Percentiles rank a stretch among this genome's conserved stretches.
Evolutionary conservation across 2,888 invertebrate genomes (phyloP).

Genomic region (Tenodera sinensis): DNA sequence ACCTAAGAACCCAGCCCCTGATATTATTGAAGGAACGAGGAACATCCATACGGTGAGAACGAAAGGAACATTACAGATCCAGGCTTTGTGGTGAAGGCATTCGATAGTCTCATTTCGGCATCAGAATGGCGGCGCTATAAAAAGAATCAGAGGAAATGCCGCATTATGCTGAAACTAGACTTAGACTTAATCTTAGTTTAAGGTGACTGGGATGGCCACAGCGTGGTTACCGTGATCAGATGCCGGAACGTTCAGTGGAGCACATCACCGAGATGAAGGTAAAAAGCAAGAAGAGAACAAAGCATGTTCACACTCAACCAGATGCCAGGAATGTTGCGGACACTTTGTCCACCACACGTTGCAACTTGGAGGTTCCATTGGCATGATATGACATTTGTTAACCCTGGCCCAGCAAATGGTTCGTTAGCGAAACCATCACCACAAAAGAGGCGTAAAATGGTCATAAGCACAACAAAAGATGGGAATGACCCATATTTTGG

Average conservation of each 20-base stretch:
- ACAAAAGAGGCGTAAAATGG: not conserved
- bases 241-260: not conserved
- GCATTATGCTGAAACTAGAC: not conserved
- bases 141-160: not conserved
- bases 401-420: not conserved
- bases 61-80: too few relatives aligned
- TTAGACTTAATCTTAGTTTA: not conserved
- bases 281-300: not conserved
- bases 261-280: not conserved
- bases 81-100: too few relatives aligned
- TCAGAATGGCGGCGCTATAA: not conserved
- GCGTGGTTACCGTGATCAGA: not conserved
- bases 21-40: too few relatives aligned
- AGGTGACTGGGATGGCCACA: not conserved
- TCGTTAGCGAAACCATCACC: not conserved
- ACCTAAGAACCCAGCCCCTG: too few relatives aligned
- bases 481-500: too few relatives aligned
- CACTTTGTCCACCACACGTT: not conserved
- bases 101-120: too few relatives aligned
- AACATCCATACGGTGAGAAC: too few relatives aligned
- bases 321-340: not conserved
- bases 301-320: not conserved
- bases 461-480: too few relatives aligned
- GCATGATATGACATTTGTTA: not conserved
- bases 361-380: not conserved